Percentiles rank a stretch among this genome's conserved stretches.
These are phyloP conservation scores for Felis catus DNA, from an alignment of 2,113 vertebrate genomes.

Conservation along the genomic window F.catus_Fca126_mat1.0 CM031423.1:21185501-21186000, in stretches of 20 bases:
- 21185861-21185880: neutral
- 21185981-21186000: neutral
- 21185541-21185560: neutral
- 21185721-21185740: neutral
- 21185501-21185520: slow-evolving; percentile 31
- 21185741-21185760: neutral
- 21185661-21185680: neutral
- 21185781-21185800: neutral
- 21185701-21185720: neutral
- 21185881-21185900: neutral
- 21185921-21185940: neutral
- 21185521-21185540: neutral
- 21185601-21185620: neutral
- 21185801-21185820: neutral
- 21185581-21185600: neutral
- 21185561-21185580: neutral
- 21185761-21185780: neutral
- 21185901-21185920: neutral
- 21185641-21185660: neutral
- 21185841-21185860: neutral
- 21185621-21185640: neutral
- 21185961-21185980: neutral
- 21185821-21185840: neutral
- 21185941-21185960: neutral
- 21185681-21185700: neutral